A percentile compares a stretch with the other conserved stretches of the same genome.
Evolutionary conservation across 2,888 invertebrate species (phyloP).

Genomic region (Parthenolecanium corni): DNA sequence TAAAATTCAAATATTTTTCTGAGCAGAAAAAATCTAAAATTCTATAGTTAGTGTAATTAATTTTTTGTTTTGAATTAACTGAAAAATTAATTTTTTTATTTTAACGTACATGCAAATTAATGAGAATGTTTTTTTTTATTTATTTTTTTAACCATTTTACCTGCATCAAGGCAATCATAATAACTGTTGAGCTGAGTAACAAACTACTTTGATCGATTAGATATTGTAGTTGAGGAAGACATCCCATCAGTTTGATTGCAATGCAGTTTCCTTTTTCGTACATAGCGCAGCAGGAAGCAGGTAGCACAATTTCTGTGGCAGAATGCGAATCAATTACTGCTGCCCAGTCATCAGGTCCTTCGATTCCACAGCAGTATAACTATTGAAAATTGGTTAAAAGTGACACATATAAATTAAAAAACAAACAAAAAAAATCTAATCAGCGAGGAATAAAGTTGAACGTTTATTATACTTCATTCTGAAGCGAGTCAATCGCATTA

Average conservation of each 20-base stretch:
- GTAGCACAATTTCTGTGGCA: background rate
- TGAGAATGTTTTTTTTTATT: background rate
- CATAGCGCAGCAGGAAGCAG: conserved; percentile 45
- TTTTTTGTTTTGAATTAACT: too few relatives aligned
- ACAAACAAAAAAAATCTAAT: background rate
- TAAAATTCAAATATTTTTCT: too few relatives aligned
- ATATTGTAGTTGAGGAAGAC: conserved; percentile 18
- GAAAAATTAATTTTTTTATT: too few relatives aligned
- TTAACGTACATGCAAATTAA: background rate
- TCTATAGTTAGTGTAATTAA: too few relatives aligned
- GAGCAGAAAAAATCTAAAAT: too few relatives aligned
- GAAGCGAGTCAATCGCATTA: conserved; percentile 28
- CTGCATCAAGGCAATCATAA: conserved; percentile 25
- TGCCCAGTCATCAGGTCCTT: conserved; percentile 44
- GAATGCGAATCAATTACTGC: conserved; percentile 34
- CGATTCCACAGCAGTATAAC: conserved; percentile 48
- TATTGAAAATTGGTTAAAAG: conserved; percentile 37
- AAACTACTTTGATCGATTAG: conserved; percentile 19
- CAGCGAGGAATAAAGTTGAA: background rate
- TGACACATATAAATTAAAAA: background rate
- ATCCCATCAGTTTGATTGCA: conserved; percentile 18
- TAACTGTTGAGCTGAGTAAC: conserved; percentile 11
- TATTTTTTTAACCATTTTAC: conserved; percentile 5
- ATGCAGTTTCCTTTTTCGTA: conserved; percentile 5
- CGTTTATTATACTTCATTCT: conserved; percentile 32